Evolutionary conservation across 2,113 vertebrate species (phyloP).

Genomic region (Nannospalax galili): DNA sequence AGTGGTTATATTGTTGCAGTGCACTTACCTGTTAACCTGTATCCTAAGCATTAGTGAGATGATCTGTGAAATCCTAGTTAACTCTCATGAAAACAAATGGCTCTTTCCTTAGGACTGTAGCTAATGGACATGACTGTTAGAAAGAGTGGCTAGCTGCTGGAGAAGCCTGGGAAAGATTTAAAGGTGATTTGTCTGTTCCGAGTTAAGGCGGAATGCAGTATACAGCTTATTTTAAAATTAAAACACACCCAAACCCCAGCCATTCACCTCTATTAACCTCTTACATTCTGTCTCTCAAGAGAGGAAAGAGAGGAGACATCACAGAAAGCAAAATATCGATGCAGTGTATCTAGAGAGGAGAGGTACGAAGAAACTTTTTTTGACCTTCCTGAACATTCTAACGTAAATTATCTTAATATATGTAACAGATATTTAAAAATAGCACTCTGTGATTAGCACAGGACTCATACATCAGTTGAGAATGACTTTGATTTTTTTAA

Average conservation of each 20-base stretch:
- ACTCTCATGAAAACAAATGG: constrained; percentile 75
- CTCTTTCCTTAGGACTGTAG: constrained; percentile 61
- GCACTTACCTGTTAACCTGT: constrained; percentile 61
- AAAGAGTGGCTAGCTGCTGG: background rate
- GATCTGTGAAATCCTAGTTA: constrained; percentile 69
- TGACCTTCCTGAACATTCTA: constrained; percentile 51
- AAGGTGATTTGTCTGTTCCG: constrained; percentile 60
- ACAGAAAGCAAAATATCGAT: constrained; percentile 54
- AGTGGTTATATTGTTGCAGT: constrained; percentile 29
- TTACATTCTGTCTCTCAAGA: background rate
- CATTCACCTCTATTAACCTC: background rate
- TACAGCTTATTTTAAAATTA: constrained; percentile 64
- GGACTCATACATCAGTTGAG: background rate
- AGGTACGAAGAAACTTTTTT: constrained; percentile 64
- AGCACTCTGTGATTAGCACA: background rate
- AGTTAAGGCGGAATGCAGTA: constrained; percentile 69
- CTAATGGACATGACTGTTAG: constrained; percentile 21
- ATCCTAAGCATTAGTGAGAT: constrained; percentile 71
- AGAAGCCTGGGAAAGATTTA: background rate
- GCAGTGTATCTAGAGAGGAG: constrained; percentile 56
- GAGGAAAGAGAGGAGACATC: background rate
- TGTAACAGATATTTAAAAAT: constrained; percentile 42
- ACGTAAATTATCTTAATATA: constrained; percentile 9
- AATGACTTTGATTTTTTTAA: constrained; percentile 26
- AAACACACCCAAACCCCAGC: constrained; percentile 54